Conservation (phyloP, 1,140 invertebrate genomes). For the Subanguina moxae region DNA sequence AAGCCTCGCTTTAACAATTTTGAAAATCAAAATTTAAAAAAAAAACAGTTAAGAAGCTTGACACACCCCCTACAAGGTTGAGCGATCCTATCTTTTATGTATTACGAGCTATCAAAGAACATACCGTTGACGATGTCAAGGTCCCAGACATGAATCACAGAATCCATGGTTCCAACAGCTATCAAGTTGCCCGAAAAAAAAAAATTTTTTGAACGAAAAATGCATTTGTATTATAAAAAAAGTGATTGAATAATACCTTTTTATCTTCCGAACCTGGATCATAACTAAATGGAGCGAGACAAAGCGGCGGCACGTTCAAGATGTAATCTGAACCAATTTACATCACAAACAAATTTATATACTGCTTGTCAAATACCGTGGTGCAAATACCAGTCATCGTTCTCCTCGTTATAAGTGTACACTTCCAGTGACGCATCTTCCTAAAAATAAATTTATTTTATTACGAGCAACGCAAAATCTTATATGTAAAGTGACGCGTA, state of each 20-base stretch:
- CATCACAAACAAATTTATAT: no score
- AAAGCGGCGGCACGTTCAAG: conserved; percentile 78
- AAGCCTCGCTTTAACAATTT: no score
- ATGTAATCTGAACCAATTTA: conserved; percentile 66
- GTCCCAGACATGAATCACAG: conserved; percentile 89
- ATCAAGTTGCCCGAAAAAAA: conserved; percentile 72
- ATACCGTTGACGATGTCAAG: conserved; percentile 76
- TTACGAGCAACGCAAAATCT: background rate
- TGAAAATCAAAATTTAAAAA: no score
- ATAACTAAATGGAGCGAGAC: conserved; percentile 84
- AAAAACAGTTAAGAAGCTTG: no score
- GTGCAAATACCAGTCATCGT: conserved; percentile 84
- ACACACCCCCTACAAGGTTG: no score
- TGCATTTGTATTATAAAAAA: no score
- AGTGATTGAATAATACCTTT: background rate
- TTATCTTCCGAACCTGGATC: conserved; percentile 63
- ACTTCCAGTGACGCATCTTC: conserved; percentile 46
- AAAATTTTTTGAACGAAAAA: no score
- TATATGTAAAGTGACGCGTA: background rate
- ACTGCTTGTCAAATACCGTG: conserved; percentile 65
- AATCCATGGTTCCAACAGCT: conserved; percentile 83
- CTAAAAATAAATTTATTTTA: background rate
- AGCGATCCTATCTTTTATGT: no score
- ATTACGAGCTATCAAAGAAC: no score
- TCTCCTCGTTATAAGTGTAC: conserved; percentile 81